phyloP scores from a whole-genome alignment of 2,888 invertebrate genomes.

The Lasioglossum morio region DNA sequence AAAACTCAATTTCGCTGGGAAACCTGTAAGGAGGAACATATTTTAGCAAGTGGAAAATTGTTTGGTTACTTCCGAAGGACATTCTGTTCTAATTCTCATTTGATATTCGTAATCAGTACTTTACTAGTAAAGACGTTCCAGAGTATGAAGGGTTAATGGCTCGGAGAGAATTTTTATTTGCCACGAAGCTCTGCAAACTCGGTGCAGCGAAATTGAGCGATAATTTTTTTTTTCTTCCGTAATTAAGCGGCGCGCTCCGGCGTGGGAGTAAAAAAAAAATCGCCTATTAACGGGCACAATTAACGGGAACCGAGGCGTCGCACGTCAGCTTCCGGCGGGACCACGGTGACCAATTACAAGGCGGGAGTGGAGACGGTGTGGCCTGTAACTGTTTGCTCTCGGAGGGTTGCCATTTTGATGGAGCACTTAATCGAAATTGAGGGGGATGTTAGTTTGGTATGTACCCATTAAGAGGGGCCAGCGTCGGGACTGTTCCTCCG shows the following conservation, averaged over 20 bases:
- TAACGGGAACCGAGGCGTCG: background rate
- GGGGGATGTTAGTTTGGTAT: constrained; percentile 59
- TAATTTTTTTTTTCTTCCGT: background rate
- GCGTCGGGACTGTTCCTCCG: background rate
- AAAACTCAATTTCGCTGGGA: background rate
- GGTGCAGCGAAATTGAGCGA: background rate
- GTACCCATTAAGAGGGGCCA: constrained; percentile 59
- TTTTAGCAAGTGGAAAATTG: background rate
- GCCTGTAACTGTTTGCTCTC: constrained; percentile 56
- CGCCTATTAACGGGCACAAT: constrained; percentile 4
- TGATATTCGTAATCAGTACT: background rate
- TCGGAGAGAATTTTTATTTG: background rate
- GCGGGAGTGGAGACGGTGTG: constrained; percentile 38
- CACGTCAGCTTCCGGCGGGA: background rate
- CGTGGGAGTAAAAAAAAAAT: background rate
- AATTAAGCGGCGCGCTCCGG: background rate
- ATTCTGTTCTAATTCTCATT: too few relatives aligned
- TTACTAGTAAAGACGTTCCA: background rate
- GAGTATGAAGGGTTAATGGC: background rate
- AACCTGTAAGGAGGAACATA: background rate
- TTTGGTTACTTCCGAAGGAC: background rate
- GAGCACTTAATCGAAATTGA: constrained; percentile 69
- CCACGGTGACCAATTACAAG: constrained; percentile 49
- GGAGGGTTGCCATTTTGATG: constrained; percentile 62
- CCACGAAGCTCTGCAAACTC: background rate